These are phyloP conservation scores for Chromoteleia sp. DNA, from an alignment of 2,888 invertebrate species.

Conservation along the genomic window DNA sequence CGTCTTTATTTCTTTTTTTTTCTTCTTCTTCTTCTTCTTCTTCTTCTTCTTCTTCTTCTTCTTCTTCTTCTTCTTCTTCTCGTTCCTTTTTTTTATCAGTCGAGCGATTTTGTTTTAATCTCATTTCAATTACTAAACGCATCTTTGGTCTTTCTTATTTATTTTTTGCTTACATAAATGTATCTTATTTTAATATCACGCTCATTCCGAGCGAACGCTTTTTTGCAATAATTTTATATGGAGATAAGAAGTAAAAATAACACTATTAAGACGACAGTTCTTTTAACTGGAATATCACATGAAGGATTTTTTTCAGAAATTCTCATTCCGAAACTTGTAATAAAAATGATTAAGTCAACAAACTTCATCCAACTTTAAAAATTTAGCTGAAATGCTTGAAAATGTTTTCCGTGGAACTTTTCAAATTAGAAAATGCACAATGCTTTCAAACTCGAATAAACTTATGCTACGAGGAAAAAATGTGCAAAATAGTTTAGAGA, in stretches of 20 bases:
- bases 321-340: slow-evolving; percentile 59
- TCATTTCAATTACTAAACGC: not conserved
- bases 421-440: slow-evolving; percentile 68
- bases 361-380: slow-evolving; percentile 69
- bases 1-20: too few relatives aligned
- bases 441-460: slow-evolving; percentile 66
- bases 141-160: not conserved
- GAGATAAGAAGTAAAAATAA: slow-evolving; percentile 18
- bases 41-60: too few relatives aligned
- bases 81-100: not conserved
- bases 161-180: not conserved
- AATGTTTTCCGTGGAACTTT: slow-evolving; percentile 64
- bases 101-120: slow-evolving; percentile 1
- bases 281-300: slow-evolving; percentile 29
- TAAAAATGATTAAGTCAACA: slow-evolving; percentile 70
- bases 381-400: slow-evolving; percentile 64
- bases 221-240: not conserved
- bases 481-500: slow-evolving; percentile 58
- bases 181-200: not conserved
- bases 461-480: slow-evolving; percentile 59
- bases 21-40: too few relatives aligned
- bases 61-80: too few relatives aligned
- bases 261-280: slow-evolving; percentile 13
- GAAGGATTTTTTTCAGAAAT: slow-evolving; percentile 42
- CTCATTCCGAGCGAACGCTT: not conserved